Percentiles rank a stretch among this genome's conserved stretches.
Evolutionary conservation across 2,888 invertebrate genomes (phyloP).

Genomic region (Zeuzera pyrina): DNA sequence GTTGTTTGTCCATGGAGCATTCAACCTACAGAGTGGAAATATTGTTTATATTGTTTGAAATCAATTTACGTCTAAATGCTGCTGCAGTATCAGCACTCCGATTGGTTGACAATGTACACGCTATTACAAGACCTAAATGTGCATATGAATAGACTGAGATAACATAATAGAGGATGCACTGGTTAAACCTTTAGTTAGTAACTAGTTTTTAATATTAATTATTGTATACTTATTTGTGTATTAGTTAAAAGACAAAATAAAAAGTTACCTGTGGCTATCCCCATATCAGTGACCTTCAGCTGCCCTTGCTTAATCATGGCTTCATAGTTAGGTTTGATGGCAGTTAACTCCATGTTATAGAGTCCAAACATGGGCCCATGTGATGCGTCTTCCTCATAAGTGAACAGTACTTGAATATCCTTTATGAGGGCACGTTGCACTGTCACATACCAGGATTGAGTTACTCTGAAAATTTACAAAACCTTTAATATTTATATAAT

Average conservation of each 20-base stretch:
- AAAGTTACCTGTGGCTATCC: constrained; percentile 82
- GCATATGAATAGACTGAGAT: too few relatives aligned
- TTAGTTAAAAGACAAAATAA: background rate
- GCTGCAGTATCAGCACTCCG: too few relatives aligned
- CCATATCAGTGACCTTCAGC: constrained; percentile 87
- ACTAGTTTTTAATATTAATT: background rate
- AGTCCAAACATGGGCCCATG: constrained; percentile 87
- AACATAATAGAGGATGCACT: too few relatives aligned
- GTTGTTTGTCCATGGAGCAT: too few relatives aligned
- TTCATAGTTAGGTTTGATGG: constrained; percentile 91
- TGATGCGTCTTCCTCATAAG: constrained; percentile 79
- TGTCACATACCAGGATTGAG: constrained; percentile 80
- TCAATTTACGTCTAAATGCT: too few relatives aligned
- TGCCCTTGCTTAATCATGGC: constrained; percentile 90
- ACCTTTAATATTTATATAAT: background rate
- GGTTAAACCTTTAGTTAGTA: background rate
- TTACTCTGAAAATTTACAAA: constrained; percentile 47
- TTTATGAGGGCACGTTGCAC: constrained; percentile 85
- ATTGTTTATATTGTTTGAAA: too few relatives aligned
- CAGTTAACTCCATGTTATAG: constrained; percentile 80
- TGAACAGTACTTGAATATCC: constrained; percentile 85
- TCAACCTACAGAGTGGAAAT: too few relatives aligned
- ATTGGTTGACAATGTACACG: too few relatives aligned
- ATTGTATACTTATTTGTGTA: too few relatives aligned
- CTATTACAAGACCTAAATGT: too few relatives aligned